Evolutionary conservation across 2,113 vertebrate species (phyloP).

Genomic region (Chroicocephalus ridibundus): DNA sequence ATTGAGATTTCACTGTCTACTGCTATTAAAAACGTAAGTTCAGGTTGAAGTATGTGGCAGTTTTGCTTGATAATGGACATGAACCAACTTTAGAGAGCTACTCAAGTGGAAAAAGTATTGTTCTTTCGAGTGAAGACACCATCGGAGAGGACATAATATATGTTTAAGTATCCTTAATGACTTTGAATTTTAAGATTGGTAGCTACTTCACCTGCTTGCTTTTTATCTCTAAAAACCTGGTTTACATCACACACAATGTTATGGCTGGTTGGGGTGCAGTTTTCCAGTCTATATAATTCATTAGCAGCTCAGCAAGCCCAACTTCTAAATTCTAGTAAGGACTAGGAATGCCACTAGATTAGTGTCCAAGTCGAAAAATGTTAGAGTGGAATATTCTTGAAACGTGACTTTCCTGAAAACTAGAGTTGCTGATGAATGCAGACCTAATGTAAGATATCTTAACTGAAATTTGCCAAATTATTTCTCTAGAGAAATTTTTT

Average conservation of each 20-base stretch:
- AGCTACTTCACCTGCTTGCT: not conserved
- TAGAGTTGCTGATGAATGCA: not conserved
- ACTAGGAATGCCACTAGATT: not conserved
- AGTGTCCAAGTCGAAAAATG: not conserved
- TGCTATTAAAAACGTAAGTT: not conserved
- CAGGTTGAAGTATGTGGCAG: not conserved
- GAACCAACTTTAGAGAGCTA: not conserved
- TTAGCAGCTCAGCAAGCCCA: not conserved
- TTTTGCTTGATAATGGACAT: not conserved
- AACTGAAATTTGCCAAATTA: slow-evolving; percentile 11
- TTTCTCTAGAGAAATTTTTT: slow-evolving; percentile 94
- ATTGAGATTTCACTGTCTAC: not conserved
- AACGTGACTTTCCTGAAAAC: not conserved
- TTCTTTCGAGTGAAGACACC: not conserved
- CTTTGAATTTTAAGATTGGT: not conserved
- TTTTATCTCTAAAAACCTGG: not conserved
- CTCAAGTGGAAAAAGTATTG: not conserved
- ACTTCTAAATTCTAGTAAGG: not conserved
- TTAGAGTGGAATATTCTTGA: not conserved
- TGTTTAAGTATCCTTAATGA: not conserved
- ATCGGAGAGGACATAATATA: not conserved
- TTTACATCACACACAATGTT: not conserved
- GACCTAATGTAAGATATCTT: not conserved
- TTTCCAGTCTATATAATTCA: not conserved
- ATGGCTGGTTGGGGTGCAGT: not conserved